phyloP scores from a whole-genome alignment of 2,797 vertebrate species.

The Rachycentron canadum region DNA sequence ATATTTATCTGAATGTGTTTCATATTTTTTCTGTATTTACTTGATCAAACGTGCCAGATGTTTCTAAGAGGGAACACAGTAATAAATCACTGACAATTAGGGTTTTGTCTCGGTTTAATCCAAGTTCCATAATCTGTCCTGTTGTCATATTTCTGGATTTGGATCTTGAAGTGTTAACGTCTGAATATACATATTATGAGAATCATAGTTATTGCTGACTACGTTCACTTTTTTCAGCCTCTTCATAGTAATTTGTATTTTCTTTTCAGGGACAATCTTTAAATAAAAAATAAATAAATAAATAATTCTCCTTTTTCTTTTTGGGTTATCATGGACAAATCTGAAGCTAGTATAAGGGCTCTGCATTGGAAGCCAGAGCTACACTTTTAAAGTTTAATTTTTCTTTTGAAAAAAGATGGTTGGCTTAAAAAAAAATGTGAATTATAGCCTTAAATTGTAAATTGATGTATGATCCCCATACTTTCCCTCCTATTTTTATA shows the following conservation, averaged over 20 bases:
- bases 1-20: constrained; percentile 65
- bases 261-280: constrained; percentile 11
- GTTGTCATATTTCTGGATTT: constrained; percentile 5
- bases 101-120: constrained; percentile 30
- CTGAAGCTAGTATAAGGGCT: background rate
- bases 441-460: background rate
- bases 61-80: constrained; percentile 56
- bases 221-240: background rate
- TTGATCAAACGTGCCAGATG: constrained; percentile 53
- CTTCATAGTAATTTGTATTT: background rate
- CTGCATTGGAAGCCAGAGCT: background rate
- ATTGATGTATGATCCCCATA: background rate
- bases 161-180: background rate
- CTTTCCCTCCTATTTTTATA: background rate
- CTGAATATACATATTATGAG: background rate
- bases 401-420: too few relatives aligned
- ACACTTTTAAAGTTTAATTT: too few relatives aligned
- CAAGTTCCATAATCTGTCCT: background rate
- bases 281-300: background rate
- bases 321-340: background rate
- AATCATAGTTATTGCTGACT: background rate
- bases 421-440: background rate
- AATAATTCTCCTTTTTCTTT: background rate
- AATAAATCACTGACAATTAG: constrained; percentile 51
- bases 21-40: constrained; percentile 42